phyloP scores from a whole-genome alignment of 2,888 invertebrate species.

The Shargacucullia verbasci region DNA sequence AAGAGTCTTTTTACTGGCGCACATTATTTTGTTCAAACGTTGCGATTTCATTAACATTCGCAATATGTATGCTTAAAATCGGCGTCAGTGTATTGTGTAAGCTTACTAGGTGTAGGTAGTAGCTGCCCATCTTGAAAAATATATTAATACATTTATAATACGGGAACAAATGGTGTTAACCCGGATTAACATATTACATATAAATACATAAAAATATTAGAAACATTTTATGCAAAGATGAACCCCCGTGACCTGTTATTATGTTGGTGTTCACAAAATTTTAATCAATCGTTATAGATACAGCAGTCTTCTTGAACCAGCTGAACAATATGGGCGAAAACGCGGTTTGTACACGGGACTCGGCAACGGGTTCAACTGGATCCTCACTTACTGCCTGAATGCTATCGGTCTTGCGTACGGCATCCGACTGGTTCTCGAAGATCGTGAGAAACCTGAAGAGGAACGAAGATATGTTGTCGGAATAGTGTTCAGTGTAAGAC shows the following conservation, averaged over 20 bases:
- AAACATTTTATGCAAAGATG: no score
- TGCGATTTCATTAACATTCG: background rate
- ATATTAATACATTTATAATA: no score
- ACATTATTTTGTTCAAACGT: no score
- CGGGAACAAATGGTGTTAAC: no score
- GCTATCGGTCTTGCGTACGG: conserved; percentile 94
- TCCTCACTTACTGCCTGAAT: conserved; percentile 92
- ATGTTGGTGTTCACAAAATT: background rate
- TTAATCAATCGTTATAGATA: conserved; percentile 74
- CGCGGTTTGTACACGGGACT: conserved; percentile 92
- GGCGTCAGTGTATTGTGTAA: no score
- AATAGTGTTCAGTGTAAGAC: conserved; percentile 91
- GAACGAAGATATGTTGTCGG: conserved; percentile 91
- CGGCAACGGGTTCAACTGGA: conserved; percentile 93
- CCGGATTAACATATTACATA: no score
- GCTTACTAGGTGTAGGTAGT: no score
- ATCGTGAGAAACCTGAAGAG: conserved; percentile 87
- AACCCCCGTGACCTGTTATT: no score
- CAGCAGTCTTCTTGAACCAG: conserved; percentile 89
- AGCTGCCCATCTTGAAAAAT: background rate
- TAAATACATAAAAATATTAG: no score
- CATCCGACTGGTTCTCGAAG: conserved; percentile 90
- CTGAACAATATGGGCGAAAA: conserved; percentile 90
- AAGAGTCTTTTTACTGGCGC: no score
- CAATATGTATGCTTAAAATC: no score